Evolutionary conservation across 2,888 invertebrate genomes (phyloP).

Genomic region (Abrostola tripartita): DNA sequence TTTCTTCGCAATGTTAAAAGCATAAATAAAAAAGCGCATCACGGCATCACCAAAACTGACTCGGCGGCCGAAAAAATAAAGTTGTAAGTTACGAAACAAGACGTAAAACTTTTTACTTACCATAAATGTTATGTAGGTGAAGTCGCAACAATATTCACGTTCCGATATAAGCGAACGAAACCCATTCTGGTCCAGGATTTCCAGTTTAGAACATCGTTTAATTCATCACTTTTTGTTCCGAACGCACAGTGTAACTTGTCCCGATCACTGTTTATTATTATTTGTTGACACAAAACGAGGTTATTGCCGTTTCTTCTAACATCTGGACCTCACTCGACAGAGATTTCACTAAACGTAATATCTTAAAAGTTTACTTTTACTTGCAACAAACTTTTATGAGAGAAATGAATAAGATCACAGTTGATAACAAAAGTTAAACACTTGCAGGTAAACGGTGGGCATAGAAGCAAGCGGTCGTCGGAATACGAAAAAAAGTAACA

Average conservation of each 20-base stretch:
- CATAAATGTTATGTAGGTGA: slow-evolving; percentile 87
- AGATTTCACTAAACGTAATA: slow-evolving; percentile 77
- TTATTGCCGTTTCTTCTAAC: slow-evolving; percentile 78
- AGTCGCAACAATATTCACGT: slow-evolving; percentile 76
- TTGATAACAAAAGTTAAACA: slow-evolving; percentile 64
- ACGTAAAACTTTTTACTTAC: slow-evolving; percentile 85
- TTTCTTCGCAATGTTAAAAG: slow-evolving; percentile 46
- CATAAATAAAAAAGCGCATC: slow-evolving; percentile 61
- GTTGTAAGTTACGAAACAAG: slow-evolving; percentile 80
- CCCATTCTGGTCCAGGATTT: slow-evolving; percentile 81
- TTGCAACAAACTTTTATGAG: slow-evolving; percentile 31
- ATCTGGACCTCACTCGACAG: slow-evolving; percentile 76
- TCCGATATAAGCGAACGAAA: slow-evolving; percentile 71
- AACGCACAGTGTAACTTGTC: slow-evolving; percentile 74
- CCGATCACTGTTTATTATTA: slow-evolving; percentile 83
- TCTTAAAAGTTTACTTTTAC: slow-evolving; percentile 57
- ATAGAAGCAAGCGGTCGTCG: slow-evolving; percentile 71
- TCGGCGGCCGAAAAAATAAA: slow-evolving; percentile 61
- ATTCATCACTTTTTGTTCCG: slow-evolving; percentile 80
- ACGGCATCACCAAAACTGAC: slow-evolving; percentile 50
- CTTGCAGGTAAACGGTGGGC: slow-evolving; percentile 74
- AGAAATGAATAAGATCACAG: slow-evolving; percentile 42
- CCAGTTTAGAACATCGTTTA: slow-evolving; percentile 83
- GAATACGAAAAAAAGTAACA: slow-evolving; percentile 75
- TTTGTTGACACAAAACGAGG: slow-evolving; percentile 85